Conservation (phyloP, 2,797 vertebrate species). For the Enteromius paludinosus region DNA sequence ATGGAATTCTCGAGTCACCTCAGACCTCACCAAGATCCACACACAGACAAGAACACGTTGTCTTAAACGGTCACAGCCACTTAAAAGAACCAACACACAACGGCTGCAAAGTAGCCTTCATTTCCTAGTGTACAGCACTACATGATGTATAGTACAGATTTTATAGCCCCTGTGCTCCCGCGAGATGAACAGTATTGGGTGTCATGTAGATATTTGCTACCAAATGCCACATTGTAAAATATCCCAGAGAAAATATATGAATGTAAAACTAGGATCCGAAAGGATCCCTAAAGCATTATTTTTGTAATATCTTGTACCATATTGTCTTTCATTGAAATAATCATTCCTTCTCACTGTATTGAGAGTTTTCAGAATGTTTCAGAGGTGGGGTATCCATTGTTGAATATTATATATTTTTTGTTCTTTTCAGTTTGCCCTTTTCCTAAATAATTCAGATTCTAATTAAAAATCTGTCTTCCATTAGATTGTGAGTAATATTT, state of each 20-base stretch:
- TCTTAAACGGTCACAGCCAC: conserved; percentile 79
- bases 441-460: conserved; percentile 55
- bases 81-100: conserved; percentile 68
- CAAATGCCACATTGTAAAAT: conserved; percentile 65
- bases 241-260: conserved; percentile 54
- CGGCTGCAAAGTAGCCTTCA: conserved; percentile 78
- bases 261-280: conserved; percentile 72
- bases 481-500: conserved; percentile 18
- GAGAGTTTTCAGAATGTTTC: conserved; percentile 58
- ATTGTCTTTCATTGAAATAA: conserved; percentile 74
- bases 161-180: conserved; percentile 64
- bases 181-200: conserved; percentile 77
- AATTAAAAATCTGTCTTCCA: conserved; percentile 54
- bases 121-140: conserved; percentile 70
- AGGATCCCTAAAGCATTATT: conserved; percentile 86
- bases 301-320: conserved; percentile 94
- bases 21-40: conserved; percentile 45
- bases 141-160: conserved; percentile 62
- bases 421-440: conserved; percentile 42
- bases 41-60: conserved; percentile 68
- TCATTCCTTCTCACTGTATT: conserved; percentile 81
- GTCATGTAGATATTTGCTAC: conserved; percentile 71
- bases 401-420: conserved; percentile 50
- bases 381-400: conserved; percentile 50
- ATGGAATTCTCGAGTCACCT: conserved; percentile 67